A percentile compares a stretch with the other conserved stretches of the same genome.
Evolutionary conservation across 2,888 invertebrate genomes (phyloP).

Genomic region (Bhutanitis thaidina): DNA sequence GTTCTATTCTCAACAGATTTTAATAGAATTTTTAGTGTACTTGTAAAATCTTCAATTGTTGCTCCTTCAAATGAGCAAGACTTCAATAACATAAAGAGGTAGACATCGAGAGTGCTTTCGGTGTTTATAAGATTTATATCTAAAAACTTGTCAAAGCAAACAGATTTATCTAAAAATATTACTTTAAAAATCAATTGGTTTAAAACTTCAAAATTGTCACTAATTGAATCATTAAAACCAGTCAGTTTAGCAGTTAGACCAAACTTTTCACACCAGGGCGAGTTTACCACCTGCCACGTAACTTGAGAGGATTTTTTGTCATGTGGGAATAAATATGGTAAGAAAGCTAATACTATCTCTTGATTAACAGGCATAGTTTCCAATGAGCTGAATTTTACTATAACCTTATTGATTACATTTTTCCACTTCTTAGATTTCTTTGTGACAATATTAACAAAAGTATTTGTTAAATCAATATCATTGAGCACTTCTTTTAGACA

Average conservation of each 20-base stretch:
- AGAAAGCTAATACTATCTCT: constrained; percentile 76
- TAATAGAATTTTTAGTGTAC: constrained; percentile 61
- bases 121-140: constrained; percentile 49
- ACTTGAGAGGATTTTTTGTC: constrained; percentile 46
- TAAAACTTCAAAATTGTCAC: constrained; percentile 41
- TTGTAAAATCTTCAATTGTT: constrained; percentile 51
- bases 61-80: constrained; percentile 58
- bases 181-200: constrained; percentile 50
- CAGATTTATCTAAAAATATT: constrained; percentile 44
- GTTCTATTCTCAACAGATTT: constrained; percentile 57
- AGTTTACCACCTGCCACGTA: constrained; percentile 53
- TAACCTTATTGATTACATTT: constrained; percentile 53
- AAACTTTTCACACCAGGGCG: constrained; percentile 58
- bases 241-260: constrained; percentile 39
- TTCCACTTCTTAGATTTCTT: constrained; percentile 63
- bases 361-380: constrained; percentile 71
- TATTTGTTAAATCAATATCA: constrained; percentile 60
- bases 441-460: constrained; percentile 72
- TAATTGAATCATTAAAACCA: constrained; percentile 33
- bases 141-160: constrained; percentile 46
- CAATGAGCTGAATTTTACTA: constrained; percentile 69
- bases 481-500: constrained; percentile 62
- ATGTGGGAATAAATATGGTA: constrained; percentile 82
- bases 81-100: constrained; percentile 64
- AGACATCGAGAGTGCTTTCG: constrained; percentile 49